Evolutionary conservation across 2,797 vertebrate genomes (phyloP), one percentile per base, ranked within the genome.

Genomic region (Diplodus puntazzo): DNA sequence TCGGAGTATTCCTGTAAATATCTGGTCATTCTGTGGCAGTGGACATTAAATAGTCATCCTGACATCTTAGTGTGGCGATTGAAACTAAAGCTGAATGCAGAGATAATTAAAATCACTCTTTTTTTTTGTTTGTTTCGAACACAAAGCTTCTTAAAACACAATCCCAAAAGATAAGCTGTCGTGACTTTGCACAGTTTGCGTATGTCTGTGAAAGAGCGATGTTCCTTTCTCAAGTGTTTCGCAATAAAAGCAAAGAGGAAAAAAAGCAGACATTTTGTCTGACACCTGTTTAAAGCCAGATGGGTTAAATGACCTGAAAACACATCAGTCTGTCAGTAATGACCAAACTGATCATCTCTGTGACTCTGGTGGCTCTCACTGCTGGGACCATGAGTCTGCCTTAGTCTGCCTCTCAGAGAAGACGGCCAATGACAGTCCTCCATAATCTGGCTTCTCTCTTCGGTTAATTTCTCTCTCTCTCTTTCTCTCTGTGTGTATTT

Each of bases 341-440:
- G 79, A 14, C 82, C 70, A 68, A 90, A 90, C 87, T 69, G 20
- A 11, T 84, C 54, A 55, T 53, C 87, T 85, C 68, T 59, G 60
- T 85, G 81, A 82, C 85, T 88, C 85, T 79, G 82, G 62, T 79
- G 82, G 62, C 84, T 92, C 88, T 94, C 91, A 89, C 94, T 94
- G 92, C 94, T 95, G 95, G 95, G 96, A 96, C 95, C 95, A 95
- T 96, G 94, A 96, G 95, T 94, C 95, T 96, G 96, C 96, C 96
- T 97, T 97, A 96, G 90, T 90, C 95, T 92, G 62, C 79, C 75
- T 79, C 78, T 75, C 67, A 54, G 75, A 88, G 67, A 79, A 79
- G 78, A 87, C 71, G 20, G 80, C 82, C 79, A 66, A 65, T 59
- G 43, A 66, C 84, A 66, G 75, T 68, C 64, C 61, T 75, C n/a